phyloP scores from a whole-genome alignment of 2,113 vertebrate species.

The Pituophis catenifer region DNA sequence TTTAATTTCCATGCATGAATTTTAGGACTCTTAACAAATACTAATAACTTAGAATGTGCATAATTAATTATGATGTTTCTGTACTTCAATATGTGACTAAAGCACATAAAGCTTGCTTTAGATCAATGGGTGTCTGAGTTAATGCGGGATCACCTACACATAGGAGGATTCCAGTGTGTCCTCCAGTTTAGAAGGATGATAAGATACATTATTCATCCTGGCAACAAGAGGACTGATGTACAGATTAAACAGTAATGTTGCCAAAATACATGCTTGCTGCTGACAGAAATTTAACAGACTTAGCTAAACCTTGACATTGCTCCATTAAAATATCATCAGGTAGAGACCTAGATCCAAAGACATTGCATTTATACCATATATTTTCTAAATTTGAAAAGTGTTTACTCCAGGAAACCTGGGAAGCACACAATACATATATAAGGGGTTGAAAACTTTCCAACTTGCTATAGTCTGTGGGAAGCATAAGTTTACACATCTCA shows the following conservation, averaged over 20 bases:
- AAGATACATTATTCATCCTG: not conserved
- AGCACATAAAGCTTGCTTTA: not conserved
- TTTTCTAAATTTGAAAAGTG: not conserved
- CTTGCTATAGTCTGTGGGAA: not conserved
- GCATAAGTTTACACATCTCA: not conserved
- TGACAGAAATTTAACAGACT: not conserved
- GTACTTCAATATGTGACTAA: not conserved
- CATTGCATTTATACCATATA: not conserved
- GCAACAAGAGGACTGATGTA: not conserved
- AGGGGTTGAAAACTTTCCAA: not conserved
- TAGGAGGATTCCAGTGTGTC: not conserved
- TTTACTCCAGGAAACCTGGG: not conserved
- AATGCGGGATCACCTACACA: not conserved
- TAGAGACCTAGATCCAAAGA: not conserved
- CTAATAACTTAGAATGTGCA: not conserved
- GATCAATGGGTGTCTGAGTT: not conserved
- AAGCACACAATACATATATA: not conserved
- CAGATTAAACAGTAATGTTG: not conserved
- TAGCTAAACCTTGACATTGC: not conserved
- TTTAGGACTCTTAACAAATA: not conserved
- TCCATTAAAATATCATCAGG: not conserved
- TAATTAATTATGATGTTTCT: not conserved
- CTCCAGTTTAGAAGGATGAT: not conserved
- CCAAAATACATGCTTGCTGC: not conserved
- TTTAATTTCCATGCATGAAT: not conserved